Base-by-base conservation (phyloP, 2,888 invertebrate genomes). In the Encarsia formosa region DNA sequence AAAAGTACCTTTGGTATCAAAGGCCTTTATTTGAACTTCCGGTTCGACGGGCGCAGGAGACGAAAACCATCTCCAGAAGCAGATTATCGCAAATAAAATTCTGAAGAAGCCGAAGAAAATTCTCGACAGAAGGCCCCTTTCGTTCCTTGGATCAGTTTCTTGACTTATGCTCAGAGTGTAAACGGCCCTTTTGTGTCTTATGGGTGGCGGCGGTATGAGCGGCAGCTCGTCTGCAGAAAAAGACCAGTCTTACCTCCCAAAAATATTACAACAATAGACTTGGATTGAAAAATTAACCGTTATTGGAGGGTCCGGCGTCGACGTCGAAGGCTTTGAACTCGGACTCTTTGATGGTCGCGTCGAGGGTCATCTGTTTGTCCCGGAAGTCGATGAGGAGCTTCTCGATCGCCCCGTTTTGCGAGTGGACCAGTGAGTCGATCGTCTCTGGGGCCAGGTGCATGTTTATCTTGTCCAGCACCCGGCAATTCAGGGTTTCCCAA, bases 401-500 rank as follows among this genome's bases (percentile, higher is more conserved):
- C 61, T 86, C 85, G 5, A 86, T 80, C 0, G 79, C 77, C 0
- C 83, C 84, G 0, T 79, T 76, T 1, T 75, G 69, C 4, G 78
- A 77, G 53, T 79, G 79, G 0, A 83, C 79, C 13, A 87, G 69
- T 56, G 81, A 78, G 50, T 83, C 80, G 70, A 86, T 79, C 1
- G 77, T 78, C 4, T 76, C 74, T 46, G 75, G 76, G 49, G 77
- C 77, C 42, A 86, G 67, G 45, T 74, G 76, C 13, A 87, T 62
- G 4, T 76, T 73, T 2, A 87, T 66, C 62, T 84, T 85, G 56
- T 76, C 76, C 31, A 87, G 68, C 3, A 87, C 86, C 70, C 85
- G 87, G 51, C 81, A 75, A 66, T 87, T 87, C n/a, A 89, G 74
- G 0, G 82, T 84, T 66, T 81, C 79, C 89, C 89, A 90, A 66